Evolutionary conservation across 2,888 invertebrate genomes (phyloP).

Genomic region (Perizoma flavofasciatum): DNA sequence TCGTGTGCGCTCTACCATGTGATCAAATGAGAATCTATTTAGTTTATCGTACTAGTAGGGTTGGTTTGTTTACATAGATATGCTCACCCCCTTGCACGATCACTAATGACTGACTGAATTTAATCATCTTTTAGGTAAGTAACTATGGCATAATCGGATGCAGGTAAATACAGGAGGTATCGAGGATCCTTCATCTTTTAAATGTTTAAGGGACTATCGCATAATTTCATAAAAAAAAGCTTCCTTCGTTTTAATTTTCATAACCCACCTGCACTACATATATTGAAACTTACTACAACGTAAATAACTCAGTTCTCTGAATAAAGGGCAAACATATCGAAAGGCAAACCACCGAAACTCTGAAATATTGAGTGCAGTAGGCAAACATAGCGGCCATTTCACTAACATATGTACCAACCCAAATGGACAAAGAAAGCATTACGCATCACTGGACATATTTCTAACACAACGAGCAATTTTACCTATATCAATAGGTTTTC

Average conservation of each 20-base stretch:
- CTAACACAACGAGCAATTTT: conserved; percentile 55
- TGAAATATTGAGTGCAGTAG: conserved; percentile 24
- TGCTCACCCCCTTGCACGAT: conserved; percentile 7
- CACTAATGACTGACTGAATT: too few relatives aligned
- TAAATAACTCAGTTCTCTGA: too few relatives aligned
- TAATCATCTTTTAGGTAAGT: too few relatives aligned
- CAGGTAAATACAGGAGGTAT: too few relatives aligned
- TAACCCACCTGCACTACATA: too few relatives aligned
- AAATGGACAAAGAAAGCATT: conserved; percentile 42
- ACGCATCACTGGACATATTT: conserved; percentile 52
- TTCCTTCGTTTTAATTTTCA: too few relatives aligned
- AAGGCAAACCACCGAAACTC: neutral
- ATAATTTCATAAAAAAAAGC: neutral
- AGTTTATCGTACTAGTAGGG: conserved; percentile 51
- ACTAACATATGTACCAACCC: conserved; percentile 36
- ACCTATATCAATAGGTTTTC: conserved; percentile 41
- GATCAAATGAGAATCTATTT: conserved; percentile 69
- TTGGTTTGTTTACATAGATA: conserved; percentile 44
- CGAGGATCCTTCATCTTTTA: too few relatives aligned
- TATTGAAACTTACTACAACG: too few relatives aligned
- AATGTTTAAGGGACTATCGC: neutral
- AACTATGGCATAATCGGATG: too few relatives aligned
- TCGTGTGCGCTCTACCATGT: conserved; percentile 75
- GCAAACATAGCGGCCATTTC: conserved; percentile 28
- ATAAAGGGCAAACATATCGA: too few relatives aligned